Base-by-base conservation (phyloP, 2,113 vertebrate species). In the Camelus dromedarius region DNA sequence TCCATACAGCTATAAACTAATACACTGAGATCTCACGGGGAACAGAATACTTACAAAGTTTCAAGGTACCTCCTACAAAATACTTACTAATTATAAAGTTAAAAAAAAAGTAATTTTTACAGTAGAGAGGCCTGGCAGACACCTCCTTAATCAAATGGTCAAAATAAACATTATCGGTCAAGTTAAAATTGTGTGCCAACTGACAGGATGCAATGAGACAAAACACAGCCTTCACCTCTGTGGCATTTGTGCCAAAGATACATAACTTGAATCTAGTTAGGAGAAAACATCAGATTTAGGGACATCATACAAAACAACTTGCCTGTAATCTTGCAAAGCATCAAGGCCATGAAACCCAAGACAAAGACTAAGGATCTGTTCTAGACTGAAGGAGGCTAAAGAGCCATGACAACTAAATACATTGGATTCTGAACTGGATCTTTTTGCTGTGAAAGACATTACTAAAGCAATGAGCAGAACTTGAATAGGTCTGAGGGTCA, bases 171-270 rank as follows among this genome's bases (percentile, higher is more conserved):
- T 62, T 13, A 88, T 28, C 13, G 75, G 46, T 67, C 15, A 95
- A 87, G 86, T 69, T 35, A 92, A 96, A 97, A 87, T 15, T 66
- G 7, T 46, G 6, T 67, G 30, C 32, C 84, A 83, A 13, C 26
- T 58, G 24, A 42, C 8, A 94, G 54, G n/a, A 86, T 73, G 38
- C 66, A 92, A 66, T 50, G 50, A 80, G 28, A 93, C n/a, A 93
- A 89, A 96, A 85, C 13, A 76, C 24, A 93, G 38, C 38, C 38
- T 97, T 90, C 85, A 76, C 81, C 77, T 83, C 52, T 82, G 72
- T 73, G 66, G 11, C 20, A 86, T 60, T 69, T 85, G 67, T 95
- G 24, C 46, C 70, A n/a, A 95, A 56, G 64, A 66, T 20, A 52
- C 2, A 19, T 80, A 89, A 70, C 14, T 62, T 80, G 42, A 93